These are phyloP conservation scores for Amia ocellicauda DNA, from an alignment of 2,113 vertebrate species.

Conservation along the genomic window DNA sequence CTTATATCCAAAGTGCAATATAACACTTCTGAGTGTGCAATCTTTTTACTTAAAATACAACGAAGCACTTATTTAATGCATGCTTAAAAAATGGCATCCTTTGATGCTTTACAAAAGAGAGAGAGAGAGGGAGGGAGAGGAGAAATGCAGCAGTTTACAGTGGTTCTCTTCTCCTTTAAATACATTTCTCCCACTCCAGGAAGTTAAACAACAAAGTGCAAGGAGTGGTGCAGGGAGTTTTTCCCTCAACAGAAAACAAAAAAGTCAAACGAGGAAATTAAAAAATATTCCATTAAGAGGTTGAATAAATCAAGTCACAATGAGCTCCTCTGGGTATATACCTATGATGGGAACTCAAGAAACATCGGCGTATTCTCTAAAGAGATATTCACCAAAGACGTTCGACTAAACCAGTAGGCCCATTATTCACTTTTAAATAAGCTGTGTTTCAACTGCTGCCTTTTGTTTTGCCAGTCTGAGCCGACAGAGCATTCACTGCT, in stretches of 20 bases:
- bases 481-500: constrained; percentile 34
- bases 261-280: constrained; percentile 2
- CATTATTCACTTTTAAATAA: constrained; percentile 16
- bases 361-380: too few species aligned
- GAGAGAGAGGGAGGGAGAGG: neutral
- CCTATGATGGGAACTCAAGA: neutral
- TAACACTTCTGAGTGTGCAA: constrained; percentile 43
- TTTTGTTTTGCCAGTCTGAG: constrained; percentile 16
- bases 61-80: constrained; percentile 46
- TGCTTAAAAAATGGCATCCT: constrained; percentile 36
- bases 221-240: constrained; percentile 6
- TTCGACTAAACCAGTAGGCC: constrained; percentile 27
- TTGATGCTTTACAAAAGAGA: constrained; percentile 50
- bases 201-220: constrained; percentile 40
- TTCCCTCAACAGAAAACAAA: neutral
- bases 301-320: neutral
- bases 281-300: neutral
- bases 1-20: constrained; percentile 29
- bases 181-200: neutral
- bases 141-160: constrained; percentile 63
- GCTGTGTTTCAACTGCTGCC: constrained; percentile 51
- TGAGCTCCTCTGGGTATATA: neutral
- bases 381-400: neutral
- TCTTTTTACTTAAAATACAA: constrained; percentile 44
- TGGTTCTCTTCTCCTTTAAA: constrained; percentile 31